Evolutionary conservation across 2,113 vertebrate genomes (phyloP), one percentile per base, ranked within the genome.

Genomic region (Pomatorhinus ruficollis): DNA sequence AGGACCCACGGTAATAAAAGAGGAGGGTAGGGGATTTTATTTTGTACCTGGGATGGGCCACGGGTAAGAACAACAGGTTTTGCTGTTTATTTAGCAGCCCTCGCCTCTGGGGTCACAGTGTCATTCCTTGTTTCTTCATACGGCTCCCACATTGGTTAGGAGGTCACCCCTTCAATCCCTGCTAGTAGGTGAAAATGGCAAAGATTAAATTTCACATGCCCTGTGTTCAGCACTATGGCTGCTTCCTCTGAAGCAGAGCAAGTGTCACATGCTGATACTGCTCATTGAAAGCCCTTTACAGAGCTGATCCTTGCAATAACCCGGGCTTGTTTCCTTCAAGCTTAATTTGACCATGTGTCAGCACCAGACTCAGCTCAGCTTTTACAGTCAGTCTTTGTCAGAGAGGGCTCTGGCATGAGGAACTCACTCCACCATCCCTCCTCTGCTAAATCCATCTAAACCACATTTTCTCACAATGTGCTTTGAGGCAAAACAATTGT

Each of bases 401-500:
- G 72, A 77, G 64, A 78, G 44, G 21, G 49, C 33, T 68, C 15
- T 60, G 33, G 47, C 2, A 2, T 0, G 2, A 52, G 56, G 39
- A 86, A 16, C 64, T 86, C 47, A 52, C 7, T 30, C n/a, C 18
- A 28, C 35, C 1, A 7, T 61, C 56, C 19, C n/a, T 74, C 85
- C 52, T 70, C 39, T 53, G 22, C 40, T 83, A 90, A 86, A 90
- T 57, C 72, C 52, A 49, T 63, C 44, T 86, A 74, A 94, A 85
- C 35, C 33, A 44, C 33, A 23, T 72, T 91, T 88, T 66, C 56
- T 70, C 28, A 56, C 24, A 52, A 40, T 30, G 28, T 78, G 31
- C 56, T 96, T 86, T 83, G 79, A 83, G 92, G 93, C 27, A 80
- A 94, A 93, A 37, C 28, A 50, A 45, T 39, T 80, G 39, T 39